These are phyloP conservation scores for Halocaridina rubra DNA, from an alignment of 2,888 invertebrate genomes.

Conservation along the genomic window DNA sequence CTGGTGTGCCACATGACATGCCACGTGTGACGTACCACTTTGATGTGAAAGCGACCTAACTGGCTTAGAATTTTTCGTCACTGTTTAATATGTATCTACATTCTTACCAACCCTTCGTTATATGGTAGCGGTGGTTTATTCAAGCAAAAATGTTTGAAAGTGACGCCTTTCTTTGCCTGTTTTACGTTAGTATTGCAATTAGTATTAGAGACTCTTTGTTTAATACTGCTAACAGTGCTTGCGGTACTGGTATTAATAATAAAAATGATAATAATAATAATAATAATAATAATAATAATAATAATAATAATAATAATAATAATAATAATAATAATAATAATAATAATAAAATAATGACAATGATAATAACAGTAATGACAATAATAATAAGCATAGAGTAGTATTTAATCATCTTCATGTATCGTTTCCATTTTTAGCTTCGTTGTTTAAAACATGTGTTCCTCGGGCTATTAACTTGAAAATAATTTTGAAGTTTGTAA, in stretches of 20 bases:
- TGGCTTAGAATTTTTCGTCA: too few species aligned
- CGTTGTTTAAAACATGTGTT: too few species aligned
- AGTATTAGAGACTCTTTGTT: too few species aligned
- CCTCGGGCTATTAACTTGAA: background rate
- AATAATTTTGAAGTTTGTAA: background rate
- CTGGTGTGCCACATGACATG: too few species aligned
- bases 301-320: background rate
- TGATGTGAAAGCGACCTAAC: too few species aligned
- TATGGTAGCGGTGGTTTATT: too few species aligned
- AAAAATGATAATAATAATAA: background rate
- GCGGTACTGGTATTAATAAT: background rate
- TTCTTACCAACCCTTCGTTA: too few species aligned
- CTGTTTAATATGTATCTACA: too few species aligned
- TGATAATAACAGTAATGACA: background rate
- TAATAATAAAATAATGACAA: background rate
- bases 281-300: too few species aligned
- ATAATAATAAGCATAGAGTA: background rate
- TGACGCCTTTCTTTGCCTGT: too few species aligned
- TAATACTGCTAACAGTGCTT: background rate
- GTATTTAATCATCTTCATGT: background rate
- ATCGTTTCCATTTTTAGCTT: background rate
- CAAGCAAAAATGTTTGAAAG: too few species aligned
- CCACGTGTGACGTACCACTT: too few species aligned
- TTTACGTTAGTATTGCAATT: background rate
- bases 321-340: background rate